phyloP scores from a whole-genome alignment of 2,113 vertebrate species.

The Laterallus jamaicensis region DNA sequence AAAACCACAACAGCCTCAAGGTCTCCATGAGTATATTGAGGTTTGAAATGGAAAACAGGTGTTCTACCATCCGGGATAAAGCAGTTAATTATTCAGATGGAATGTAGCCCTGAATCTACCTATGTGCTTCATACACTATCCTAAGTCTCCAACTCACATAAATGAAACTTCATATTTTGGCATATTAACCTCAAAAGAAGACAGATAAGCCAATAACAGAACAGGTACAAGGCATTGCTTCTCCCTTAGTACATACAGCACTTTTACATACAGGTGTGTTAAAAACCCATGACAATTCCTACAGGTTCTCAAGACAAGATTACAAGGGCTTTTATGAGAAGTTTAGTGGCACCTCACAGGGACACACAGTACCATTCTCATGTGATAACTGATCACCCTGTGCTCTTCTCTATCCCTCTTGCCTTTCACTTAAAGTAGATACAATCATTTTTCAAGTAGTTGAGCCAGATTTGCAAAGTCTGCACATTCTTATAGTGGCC shows the following conservation, averaged over 20 bases:
- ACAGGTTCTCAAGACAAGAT: not conserved
- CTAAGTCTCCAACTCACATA: not conserved
- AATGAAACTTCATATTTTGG: not conserved
- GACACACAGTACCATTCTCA: not conserved
- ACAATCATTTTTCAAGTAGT: not conserved
- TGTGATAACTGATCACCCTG: not conserved
- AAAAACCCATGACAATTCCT: not conserved
- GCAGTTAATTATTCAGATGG: not conserved
- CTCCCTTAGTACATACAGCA: not conserved
- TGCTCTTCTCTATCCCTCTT: not conserved
- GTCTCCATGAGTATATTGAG: not conserved
- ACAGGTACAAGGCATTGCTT: not conserved
- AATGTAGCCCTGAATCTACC: not conserved
- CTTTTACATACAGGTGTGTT: not conserved
- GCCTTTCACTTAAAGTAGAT: not conserved
- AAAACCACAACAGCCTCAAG: not conserved
- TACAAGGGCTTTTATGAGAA: not conserved
- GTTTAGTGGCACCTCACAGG: not conserved
- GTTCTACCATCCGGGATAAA: not conserved
- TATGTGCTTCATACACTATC: not conserved
- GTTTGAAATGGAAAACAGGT: not conserved
- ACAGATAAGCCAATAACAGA: not conserved
- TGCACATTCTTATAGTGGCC: not conserved
- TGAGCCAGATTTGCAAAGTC: conserved; percentile 8
- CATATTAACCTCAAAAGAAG: not conserved